These are phyloP conservation scores for Asobara japonica DNA, from an alignment of 1,140 invertebrate genomes.

Conservation along the genomic window DNA sequence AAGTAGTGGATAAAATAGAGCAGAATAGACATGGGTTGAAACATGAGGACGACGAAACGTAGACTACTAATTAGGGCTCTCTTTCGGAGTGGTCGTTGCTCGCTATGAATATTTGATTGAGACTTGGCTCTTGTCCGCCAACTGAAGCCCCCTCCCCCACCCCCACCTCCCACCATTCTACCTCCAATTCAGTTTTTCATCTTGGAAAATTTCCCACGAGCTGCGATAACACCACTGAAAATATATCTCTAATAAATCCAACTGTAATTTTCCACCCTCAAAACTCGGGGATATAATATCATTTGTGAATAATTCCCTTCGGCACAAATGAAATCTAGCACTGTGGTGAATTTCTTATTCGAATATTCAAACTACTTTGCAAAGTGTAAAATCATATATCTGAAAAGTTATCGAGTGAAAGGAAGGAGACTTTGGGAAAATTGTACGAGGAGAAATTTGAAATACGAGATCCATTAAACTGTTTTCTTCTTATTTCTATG, in stretches of 20 bases:
- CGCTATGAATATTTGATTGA: constrained; percentile 32
- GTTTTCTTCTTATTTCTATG: neutral
- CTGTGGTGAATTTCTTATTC: neutral
- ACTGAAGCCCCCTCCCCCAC: neutral
- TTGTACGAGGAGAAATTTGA: neutral
- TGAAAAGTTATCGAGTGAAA: neutral
- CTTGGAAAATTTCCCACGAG: neutral
- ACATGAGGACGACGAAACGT: constrained; percentile 19
- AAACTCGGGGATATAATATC: constrained; percentile 1
- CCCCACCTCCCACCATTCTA: neutral
- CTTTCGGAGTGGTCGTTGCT: constrained; percentile 6
- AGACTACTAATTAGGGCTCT: constrained; percentile 29
- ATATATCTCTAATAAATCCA: neutral
- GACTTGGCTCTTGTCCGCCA: constrained; percentile 11
- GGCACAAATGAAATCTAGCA: neutral
- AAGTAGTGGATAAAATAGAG: neutral
- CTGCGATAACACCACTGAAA: neutral
- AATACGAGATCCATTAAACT: too few relatives aligned
- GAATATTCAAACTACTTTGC: neutral
- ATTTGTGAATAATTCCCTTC: neutral
- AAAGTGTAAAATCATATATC: neutral
- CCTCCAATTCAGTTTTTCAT: neutral
- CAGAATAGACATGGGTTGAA: neutral
- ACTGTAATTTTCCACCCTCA: neutral
- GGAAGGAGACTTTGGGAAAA: neutral